Evolutionary conservation across 2,797 vertebrate genomes (phyloP).

Genomic region (Notoglanidium macrostoma): DNA sequence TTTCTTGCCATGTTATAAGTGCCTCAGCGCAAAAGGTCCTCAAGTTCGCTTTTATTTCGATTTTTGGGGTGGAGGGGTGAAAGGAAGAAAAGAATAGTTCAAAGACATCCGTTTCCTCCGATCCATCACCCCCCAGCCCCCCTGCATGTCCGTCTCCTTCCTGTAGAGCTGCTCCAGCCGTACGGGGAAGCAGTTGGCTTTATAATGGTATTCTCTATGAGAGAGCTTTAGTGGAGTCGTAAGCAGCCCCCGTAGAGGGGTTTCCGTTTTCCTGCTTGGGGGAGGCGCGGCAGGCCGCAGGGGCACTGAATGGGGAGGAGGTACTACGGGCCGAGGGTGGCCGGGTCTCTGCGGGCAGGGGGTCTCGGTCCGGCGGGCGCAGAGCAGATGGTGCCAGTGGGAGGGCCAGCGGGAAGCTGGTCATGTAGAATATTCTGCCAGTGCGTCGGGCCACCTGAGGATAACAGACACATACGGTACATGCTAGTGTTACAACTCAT

Average conservation of each 20-base stretch:
- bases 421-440: constrained; percentile 94
- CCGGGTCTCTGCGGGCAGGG: constrained; percentile 73
- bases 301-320: constrained; percentile 80
- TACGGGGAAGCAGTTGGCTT: constrained; percentile 53
- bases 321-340: constrained; percentile 82
- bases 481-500: constrained; percentile 54
- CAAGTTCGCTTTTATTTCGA: constrained; percentile 43
- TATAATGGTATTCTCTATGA: constrained; percentile 75
- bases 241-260: constrained; percentile 66
- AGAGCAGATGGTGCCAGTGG: constrained; percentile 85
- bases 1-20: constrained; percentile 56
- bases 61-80: constrained; percentile 32
- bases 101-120: constrained; percentile 52
- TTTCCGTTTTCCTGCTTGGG: constrained; percentile 88
- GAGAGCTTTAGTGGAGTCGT: constrained; percentile 80
- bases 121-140: neutral
- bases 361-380: constrained; percentile 73
- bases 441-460: constrained; percentile 88
- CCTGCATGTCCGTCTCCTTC: constrained; percentile 45
- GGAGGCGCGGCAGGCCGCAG: constrained; percentile 77
- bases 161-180: constrained; percentile 46
- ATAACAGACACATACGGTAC: constrained; percentile 50
- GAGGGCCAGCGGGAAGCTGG: constrained; percentile 90
- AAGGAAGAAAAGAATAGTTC: constrained; percentile 58
- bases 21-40: constrained; percentile 58